Evolutionary conservation across 2,113 vertebrate species (phyloP).

Genomic region (Phrynosoma platyrhinos): DNA sequence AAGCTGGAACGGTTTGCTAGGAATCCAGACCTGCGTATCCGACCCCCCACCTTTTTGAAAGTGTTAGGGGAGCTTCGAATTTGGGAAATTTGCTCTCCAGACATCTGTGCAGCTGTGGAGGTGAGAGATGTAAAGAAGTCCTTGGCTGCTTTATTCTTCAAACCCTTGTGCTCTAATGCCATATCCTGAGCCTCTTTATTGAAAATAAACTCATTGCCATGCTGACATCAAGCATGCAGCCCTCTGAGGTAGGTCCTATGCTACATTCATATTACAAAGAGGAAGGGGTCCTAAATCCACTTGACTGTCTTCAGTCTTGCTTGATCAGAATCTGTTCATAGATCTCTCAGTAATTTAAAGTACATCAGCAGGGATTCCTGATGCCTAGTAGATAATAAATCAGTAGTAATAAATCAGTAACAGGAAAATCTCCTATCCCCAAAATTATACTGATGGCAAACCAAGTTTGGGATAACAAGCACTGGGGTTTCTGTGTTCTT

Average conservation of each 20-base stretch:
- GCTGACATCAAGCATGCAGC: background rate
- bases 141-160: too few species aligned
- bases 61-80: slow-evolving; percentile 73
- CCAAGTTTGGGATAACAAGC: too few species aligned
- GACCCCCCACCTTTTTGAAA: slow-evolving; percentile 75
- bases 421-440: too few species aligned
- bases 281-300: too few species aligned
- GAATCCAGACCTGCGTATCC: slow-evolving; percentile 71
- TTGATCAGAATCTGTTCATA: too few species aligned
- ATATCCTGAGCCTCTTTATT: background rate
- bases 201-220: background rate
- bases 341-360: too few species aligned
- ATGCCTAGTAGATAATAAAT: too few species aligned
- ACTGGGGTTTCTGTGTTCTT: too few species aligned
- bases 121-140: slow-evolving; percentile 52
- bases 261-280: background rate
- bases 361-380: too few species aligned
- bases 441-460: too few species aligned
- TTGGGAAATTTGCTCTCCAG: slow-evolving; percentile 83
- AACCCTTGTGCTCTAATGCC: background rate
- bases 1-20: slow-evolving; percentile 78
- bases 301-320: too few species aligned
- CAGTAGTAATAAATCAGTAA: too few species aligned
- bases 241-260: background rate
- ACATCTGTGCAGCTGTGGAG: slow-evolving; percentile 81